Percentiles rank a stretch among this genome's conserved stretches.
Conservation (phyloP, 2,888 invertebrate genomes). For the Iselma pallidipennis region DNA sequence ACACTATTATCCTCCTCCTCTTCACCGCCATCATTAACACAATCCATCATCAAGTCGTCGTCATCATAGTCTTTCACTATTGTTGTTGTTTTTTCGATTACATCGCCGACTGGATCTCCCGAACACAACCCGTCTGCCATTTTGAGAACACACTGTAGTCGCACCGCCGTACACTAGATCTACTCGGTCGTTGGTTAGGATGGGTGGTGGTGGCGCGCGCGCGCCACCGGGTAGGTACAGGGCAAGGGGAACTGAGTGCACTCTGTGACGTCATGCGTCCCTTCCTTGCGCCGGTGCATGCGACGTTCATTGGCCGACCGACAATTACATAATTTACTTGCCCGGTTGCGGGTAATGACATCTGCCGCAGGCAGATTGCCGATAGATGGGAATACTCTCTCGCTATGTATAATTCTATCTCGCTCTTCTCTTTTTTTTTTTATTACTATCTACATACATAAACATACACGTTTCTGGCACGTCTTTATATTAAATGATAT, state of each 20-base stretch:
- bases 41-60: slow-evolving; percentile 45
- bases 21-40: slow-evolving; percentile 56
- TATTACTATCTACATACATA: not conserved
- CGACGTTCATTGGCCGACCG: slow-evolving; percentile 56
- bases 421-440: no score
- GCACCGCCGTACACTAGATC: slow-evolving; percentile 48
- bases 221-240: slow-evolving; percentile 50
- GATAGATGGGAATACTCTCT: not conserved
- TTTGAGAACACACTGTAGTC: slow-evolving; percentile 70
- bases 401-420: no score
- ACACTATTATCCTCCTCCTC: slow-evolving; percentile 35
- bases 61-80: slow-evolving; percentile 62
- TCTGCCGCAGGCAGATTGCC: slow-evolving; percentile 35
- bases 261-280: slow-evolving; percentile 47
- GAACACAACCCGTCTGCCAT: slow-evolving; percentile 80
- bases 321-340: slow-evolving; percentile 56
- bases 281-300: slow-evolving; percentile 43
- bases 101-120: slow-evolving; percentile 64
- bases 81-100: slow-evolving; percentile 61
- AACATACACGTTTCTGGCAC: not conserved
- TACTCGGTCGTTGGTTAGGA: slow-evolving; percentile 45
- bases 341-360: slow-evolving; percentile 56
- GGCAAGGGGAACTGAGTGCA: slow-evolving; percentile 28
- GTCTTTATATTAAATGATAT: no score
- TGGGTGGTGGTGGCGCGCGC: slow-evolving; percentile 49